phyloP scores from a whole-genome alignment of 1,140 invertebrate species.

The Lepeophtheirus salmonis region DNA sequence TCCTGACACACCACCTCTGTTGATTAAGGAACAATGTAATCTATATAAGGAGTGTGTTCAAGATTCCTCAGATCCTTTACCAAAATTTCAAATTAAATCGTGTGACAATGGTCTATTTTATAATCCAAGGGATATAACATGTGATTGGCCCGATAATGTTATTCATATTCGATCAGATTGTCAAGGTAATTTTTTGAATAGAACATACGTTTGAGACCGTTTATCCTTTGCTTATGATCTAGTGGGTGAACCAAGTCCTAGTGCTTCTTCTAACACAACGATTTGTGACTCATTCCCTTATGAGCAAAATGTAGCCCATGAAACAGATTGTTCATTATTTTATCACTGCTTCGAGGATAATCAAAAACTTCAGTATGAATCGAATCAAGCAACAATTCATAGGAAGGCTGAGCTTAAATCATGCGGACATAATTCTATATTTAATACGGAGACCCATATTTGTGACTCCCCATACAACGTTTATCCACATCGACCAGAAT shows the following conservation, averaged over 20 bases:
- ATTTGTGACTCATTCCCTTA: neutral
- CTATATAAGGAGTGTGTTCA: conserved; percentile 6
- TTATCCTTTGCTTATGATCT: neutral
- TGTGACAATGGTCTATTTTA: conserved; percentile 1
- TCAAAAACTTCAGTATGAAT: neutral
- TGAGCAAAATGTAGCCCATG: conserved; percentile 31
- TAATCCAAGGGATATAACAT: neutral
- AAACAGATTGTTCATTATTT: conserved; percentile 37
- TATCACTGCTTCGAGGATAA: conserved; percentile 33
- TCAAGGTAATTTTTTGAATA: neutral
- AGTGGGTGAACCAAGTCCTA: neutral
- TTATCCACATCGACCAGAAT: conserved; percentile 37
- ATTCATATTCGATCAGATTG: neutral
- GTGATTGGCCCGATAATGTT: conserved; percentile 9
- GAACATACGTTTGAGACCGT: neutral
- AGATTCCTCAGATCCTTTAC: neutral
- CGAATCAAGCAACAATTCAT: neutral
- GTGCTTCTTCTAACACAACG: neutral
- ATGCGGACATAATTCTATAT: conserved; percentile 38
- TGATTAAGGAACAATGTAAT: neutral
- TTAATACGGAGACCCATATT: conserved; percentile 37
- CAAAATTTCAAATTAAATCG: neutral
- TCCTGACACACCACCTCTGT: neutral
- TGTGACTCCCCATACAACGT: conserved; percentile 43
- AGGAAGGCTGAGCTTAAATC: conserved; percentile 23